Evolutionary conservation across 2,113 vertebrate genomes (phyloP).

Genomic region (Sylvia atricapilla): DNA sequence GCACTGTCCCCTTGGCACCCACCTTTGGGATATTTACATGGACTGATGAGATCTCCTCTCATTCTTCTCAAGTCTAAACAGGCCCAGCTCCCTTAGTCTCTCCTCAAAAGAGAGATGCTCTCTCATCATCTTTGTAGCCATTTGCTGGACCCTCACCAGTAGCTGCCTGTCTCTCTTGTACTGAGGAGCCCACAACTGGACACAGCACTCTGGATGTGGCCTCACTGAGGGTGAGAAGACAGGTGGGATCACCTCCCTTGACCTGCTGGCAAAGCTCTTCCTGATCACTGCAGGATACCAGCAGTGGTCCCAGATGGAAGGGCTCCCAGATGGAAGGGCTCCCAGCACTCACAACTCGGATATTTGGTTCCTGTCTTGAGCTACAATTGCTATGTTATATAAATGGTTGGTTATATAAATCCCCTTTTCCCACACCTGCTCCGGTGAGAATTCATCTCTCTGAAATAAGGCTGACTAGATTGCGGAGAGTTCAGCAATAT

Average conservation of each 20-base stretch:
- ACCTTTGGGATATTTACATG: background rate
- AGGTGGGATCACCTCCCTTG: background rate
- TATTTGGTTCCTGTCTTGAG: accelerated
- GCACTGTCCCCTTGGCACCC: background rate
- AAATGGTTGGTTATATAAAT: background rate
- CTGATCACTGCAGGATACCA: background rate
- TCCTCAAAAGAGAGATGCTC: background rate
- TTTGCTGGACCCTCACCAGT: background rate
- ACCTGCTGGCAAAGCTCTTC: background rate
- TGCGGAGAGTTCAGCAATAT: background rate
- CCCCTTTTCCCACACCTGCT: background rate
- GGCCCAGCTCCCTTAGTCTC: background rate
- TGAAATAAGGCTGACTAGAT: background rate
- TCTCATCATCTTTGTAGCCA: background rate
- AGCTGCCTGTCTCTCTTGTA: background rate
- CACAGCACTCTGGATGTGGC: background rate
- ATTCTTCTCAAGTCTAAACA: background rate
- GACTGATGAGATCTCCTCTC: background rate
- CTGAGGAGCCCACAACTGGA: background rate
- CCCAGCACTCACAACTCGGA: background rate
- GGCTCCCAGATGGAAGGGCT: background rate
- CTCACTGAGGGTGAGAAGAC: background rate
- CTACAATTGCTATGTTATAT: background rate
- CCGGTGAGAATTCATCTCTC: background rate
- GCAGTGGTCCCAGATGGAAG: background rate